Evolutionary conservation across 64 coral and sea anemone genomes (phyloP).

Genomic region (Montipora sp.): DNA sequence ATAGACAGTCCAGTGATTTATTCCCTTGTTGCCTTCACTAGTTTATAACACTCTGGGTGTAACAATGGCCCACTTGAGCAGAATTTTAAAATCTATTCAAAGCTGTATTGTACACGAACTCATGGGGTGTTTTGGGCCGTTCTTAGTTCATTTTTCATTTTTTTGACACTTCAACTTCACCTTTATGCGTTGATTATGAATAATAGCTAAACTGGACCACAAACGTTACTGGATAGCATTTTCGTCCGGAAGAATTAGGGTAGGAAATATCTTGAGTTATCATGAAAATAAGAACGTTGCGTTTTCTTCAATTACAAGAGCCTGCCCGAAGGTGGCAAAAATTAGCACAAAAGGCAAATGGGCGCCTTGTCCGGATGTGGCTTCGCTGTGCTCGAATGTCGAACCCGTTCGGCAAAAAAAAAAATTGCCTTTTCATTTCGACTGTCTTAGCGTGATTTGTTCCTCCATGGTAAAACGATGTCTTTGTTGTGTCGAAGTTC

Average conservation of each 20-base stretch:
- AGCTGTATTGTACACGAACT: neutral
- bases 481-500: neutral
- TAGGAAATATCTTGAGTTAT: neutral
- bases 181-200: conserved; percentile 8
- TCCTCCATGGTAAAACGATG: neutral
- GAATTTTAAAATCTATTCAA: neutral
- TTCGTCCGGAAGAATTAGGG: conserved; percentile 26
- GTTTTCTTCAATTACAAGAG: conserved; percentile 20
- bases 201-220: conserved; percentile 19
- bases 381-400: neutral
- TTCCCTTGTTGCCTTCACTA: neutral
- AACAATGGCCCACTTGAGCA: neutral
- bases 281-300: neutral
- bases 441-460: neutral
- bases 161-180: conserved; percentile 42
- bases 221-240: neutral
- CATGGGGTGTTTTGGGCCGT: conserved; percentile 11
- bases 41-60: neutral
- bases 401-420: neutral
- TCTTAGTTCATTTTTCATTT: conserved; percentile 56
- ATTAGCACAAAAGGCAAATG: neutral
- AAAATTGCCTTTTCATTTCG: neutral
- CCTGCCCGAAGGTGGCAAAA: conserved; percentile 45
- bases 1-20: neutral
- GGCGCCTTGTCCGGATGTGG: conserved; percentile 51